Percentiles rank a stretch among this genome's conserved stretches.
Evolutionary conservation across 2,113 vertebrate genomes (phyloP).

Genomic region (Hystrix cristata): DNA sequence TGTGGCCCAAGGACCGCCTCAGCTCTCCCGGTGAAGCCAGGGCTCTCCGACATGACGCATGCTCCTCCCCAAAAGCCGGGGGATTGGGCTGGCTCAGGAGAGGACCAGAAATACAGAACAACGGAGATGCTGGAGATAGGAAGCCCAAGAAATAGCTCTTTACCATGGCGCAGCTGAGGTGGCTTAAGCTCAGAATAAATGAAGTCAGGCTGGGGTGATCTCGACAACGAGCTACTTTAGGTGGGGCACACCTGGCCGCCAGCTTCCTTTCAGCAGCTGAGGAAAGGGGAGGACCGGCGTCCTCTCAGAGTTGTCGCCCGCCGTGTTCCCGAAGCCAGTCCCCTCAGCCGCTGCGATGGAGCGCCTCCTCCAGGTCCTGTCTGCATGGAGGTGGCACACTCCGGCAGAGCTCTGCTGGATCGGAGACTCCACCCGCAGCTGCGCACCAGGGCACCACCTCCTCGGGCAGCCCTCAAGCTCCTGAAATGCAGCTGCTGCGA

Average conservation of each 20-base stretch:
- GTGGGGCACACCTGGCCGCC: neutral
- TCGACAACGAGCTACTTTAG: neutral
- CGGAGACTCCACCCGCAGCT: neutral
- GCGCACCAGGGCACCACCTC: neutral
- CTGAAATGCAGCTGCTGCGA: neutral
- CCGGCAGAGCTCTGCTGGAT: neutral
- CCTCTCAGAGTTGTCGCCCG: neutral
- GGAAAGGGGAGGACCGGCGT: neutral
- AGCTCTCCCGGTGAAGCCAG: neutral
- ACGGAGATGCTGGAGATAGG: neutral
- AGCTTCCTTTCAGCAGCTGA: neutral
- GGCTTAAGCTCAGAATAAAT: neutral
- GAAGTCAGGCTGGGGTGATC: slow-evolving; percentile 7
- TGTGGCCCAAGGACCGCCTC: neutral
- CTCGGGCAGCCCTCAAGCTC: neutral
- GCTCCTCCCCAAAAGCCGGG: neutral
- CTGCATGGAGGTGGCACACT: neutral
- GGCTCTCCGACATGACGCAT: fast-evolving
- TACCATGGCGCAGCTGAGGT: neutral
- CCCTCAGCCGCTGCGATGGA: fast-evolving
- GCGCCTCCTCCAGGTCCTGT: neutral
- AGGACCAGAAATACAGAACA: neutral
- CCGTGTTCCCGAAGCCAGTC: neutral
- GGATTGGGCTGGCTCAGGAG: neutral
- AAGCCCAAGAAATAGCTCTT: slow-evolving; percentile 2